phyloP scores from a whole-genome alignment of 92 coral and sea anemone genomes.

The Phenganax subtilis region DNA sequence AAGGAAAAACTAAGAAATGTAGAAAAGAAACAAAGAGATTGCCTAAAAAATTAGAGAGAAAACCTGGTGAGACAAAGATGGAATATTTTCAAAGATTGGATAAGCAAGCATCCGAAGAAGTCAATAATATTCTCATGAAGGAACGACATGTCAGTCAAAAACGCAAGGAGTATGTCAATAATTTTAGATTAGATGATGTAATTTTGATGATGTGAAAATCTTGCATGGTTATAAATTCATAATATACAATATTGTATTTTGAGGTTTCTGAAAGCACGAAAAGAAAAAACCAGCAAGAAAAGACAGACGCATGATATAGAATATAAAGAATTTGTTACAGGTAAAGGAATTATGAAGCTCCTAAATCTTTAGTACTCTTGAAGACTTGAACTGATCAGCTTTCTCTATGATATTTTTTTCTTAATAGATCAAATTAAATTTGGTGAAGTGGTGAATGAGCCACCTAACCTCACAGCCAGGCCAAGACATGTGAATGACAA shows the following conservation, averaged over 20 bases:
- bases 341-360: not conserved
- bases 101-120: slow-evolving; percentile 62
- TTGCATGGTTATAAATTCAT: too few relatives aligned
- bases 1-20: slow-evolving; percentile 24
- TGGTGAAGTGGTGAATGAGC: slow-evolving; percentile 90
- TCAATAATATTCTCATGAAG: slow-evolving; percentile 55
- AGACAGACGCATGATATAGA: slow-evolving; percentile 35
- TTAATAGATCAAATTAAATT: slow-evolving; percentile 66
- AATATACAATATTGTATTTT: not conserved
- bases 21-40: not conserved
- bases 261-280: slow-evolving; percentile 69
- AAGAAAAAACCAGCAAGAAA: slow-evolving; percentile 60
- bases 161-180: slow-evolving; percentile 64
- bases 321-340: slow-evolving; percentile 34
- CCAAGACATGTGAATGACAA: slow-evolving; percentile 64
- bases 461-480: slow-evolving; percentile 78
- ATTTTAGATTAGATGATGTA: not conserved
- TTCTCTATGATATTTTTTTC: too few relatives aligned
- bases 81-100: slow-evolving; percentile 70
- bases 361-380: not conserved
- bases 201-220: too few relatives aligned
- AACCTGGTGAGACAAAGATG: slow-evolving; percentile 62
- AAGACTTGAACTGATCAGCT: not conserved
- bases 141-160: slow-evolving; percentile 63
- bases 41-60: slow-evolving; percentile 50